Evolutionary conservation across 1,140 invertebrate species (phyloP).

Genomic region (Hyposmocoma kahamanoa): DNA sequence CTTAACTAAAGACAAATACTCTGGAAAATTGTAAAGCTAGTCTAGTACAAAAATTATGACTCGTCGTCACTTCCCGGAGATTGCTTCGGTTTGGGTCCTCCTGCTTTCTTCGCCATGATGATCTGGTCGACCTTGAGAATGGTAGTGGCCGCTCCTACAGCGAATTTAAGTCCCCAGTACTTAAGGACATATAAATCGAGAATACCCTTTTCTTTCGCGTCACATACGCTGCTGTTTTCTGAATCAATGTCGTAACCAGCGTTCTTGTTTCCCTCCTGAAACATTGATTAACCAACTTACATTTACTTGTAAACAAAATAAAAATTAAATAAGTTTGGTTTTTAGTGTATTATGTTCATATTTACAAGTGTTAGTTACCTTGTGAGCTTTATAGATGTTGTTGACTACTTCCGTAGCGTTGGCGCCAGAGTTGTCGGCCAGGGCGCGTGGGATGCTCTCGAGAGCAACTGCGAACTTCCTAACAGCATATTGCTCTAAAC

Average conservation of each 20-base stretch:
- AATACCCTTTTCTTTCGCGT: conserved; percentile 84
- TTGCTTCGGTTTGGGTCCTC: conserved; percentile 88
- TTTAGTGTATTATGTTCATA: too few relatives aligned
- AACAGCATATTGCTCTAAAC: conserved; percentile 97
- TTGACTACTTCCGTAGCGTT: conserved; percentile 92
- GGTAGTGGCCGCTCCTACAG: conserved; percentile 92
- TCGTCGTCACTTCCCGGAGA: conserved; percentile 83
- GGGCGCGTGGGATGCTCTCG: conserved; percentile 91
- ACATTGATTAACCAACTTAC: too few relatives aligned
- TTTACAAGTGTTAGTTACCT: too few relatives aligned
- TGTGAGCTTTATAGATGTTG: conserved; percentile 93
- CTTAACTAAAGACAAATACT: conserved; percentile 1
- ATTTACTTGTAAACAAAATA: conserved; percentile 6
- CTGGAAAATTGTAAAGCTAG: background rate
- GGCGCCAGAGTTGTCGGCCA: conserved; percentile 96
- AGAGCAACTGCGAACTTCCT: conserved; percentile 95
- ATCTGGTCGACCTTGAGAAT: conserved; percentile 99
- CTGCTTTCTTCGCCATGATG: conserved; percentile 98
- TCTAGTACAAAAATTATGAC: conserved; percentile 37
- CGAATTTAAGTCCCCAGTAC: conserved; percentile 96
- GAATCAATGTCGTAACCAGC: conserved; percentile 93
- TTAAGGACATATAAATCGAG: conserved; percentile 92
- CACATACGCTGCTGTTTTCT: conserved; percentile 79
- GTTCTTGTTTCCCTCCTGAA: conserved; percentile 84
- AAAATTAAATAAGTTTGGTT: too few relatives aligned